Percentiles rank a stretch among this genome's conserved stretches.
Conservation (phyloP, 2,797 vertebrate species). For the Gorsachius magnificus region DNA sequence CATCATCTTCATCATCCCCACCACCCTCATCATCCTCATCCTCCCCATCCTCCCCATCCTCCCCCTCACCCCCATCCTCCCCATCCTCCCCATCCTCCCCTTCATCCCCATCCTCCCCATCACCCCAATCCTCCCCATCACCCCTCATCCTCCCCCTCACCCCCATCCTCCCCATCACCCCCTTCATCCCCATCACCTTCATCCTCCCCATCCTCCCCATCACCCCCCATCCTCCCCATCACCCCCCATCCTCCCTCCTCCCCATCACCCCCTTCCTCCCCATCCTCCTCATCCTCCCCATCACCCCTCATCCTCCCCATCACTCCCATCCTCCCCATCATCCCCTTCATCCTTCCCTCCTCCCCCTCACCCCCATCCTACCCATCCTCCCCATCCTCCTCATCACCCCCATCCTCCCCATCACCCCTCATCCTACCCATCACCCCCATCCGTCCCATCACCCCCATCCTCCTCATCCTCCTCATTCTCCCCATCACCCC, state of each 20-base stretch:
- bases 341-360: background rate
- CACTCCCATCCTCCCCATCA: no score
- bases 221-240: fast-evolving
- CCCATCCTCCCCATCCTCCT: background rate
- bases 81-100: background rate
- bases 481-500: background rate
- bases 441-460: background rate
- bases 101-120: fast-evolving
- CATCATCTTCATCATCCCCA: no score
- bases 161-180: background rate
- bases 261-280: no score
- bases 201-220: fast-evolving
- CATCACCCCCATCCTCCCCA: fast-evolving
- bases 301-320: no score
- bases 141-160: background rate
- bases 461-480: background rate
- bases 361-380: background rate
- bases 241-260: no score
- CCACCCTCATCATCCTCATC: no score
- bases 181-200: background rate
- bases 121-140: no score
- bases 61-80: background rate
- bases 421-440: no score
- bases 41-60: no score
- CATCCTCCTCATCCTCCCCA: background rate